Conservation (phyloP, 2,888 invertebrate species). For the Thecophora atra region DNA sequence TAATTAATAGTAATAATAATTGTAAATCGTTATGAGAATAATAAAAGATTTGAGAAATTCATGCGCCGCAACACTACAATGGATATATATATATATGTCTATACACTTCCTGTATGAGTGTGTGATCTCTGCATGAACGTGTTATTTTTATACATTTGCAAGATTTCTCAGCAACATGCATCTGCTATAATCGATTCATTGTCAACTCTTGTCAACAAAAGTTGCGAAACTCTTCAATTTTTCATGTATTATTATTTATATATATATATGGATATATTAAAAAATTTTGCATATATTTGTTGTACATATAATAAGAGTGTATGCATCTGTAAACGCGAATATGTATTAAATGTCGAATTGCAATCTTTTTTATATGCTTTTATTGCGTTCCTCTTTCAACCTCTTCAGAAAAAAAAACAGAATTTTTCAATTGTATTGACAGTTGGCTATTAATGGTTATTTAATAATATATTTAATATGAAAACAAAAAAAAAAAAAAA, state of each 20-base stretch:
- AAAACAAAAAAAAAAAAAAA: not conserved
- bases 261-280: not conserved
- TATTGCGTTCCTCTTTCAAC: no score
- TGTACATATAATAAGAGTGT: no score
- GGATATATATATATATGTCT: constrained; percentile 14
- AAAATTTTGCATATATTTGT: no score
- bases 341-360: no score
- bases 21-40: constrained; percentile 1
- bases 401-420: no score
- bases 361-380: no score
- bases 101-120: constrained; percentile 17
- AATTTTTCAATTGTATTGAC: not conserved
- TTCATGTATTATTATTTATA: not conserved
- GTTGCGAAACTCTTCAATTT: no score
- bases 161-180: constrained; percentile 3
- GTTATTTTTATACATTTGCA: constrained; percentile 20
- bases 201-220: not conserved
- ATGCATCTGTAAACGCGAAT: no score
- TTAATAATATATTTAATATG: constrained; percentile 22
- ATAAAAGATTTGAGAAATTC: constrained; percentile 22
- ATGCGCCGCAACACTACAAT: constrained; percentile 9
- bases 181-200: constrained; percentile 17
- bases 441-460: constrained; percentile 28
- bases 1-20: no score
- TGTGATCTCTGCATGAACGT: constrained; percentile 7